Evolutionary conservation across 2,113 vertebrate species (phyloP).

Genomic region (Corvus hawaiiensis): DNA sequence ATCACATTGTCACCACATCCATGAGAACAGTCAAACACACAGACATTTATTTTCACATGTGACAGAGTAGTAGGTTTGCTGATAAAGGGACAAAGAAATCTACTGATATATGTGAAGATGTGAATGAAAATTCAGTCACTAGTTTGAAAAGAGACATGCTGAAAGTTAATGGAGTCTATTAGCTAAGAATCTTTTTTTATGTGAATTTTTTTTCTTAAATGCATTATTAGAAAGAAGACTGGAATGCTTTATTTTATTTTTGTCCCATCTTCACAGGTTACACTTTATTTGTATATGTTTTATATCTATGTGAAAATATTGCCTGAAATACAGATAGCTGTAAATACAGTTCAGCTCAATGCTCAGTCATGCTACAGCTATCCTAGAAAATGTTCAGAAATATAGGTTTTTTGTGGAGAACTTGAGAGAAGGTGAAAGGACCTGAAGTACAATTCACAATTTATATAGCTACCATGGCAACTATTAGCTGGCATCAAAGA

Average conservation of each 20-base stretch:
- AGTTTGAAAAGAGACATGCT: neutral
- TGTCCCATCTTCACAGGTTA: neutral
- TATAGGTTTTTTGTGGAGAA: neutral
- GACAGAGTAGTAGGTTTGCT: neutral
- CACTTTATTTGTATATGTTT: neutral
- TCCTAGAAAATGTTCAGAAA: neutral
- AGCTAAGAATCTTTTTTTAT: neutral
- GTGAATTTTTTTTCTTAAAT: neutral
- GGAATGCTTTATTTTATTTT: neutral
- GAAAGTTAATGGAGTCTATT: neutral
- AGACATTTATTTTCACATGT: neutral
- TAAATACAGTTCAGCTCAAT: neutral
- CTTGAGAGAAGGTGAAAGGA: neutral
- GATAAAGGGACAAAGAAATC: neutral
- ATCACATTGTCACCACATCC: neutral
- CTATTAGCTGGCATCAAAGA: neutral
- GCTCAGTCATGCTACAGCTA: neutral
- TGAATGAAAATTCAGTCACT: neutral
- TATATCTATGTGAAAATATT: neutral
- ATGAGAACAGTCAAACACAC: neutral
- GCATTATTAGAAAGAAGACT: neutral
- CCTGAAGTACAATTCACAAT: neutral
- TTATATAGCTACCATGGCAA: neutral
- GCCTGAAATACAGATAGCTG: neutral
- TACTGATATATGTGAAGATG: neutral